phyloP scores from a whole-genome alignment of 2,113 vertebrate genomes.

The Leptosomus discolor region DNA sequence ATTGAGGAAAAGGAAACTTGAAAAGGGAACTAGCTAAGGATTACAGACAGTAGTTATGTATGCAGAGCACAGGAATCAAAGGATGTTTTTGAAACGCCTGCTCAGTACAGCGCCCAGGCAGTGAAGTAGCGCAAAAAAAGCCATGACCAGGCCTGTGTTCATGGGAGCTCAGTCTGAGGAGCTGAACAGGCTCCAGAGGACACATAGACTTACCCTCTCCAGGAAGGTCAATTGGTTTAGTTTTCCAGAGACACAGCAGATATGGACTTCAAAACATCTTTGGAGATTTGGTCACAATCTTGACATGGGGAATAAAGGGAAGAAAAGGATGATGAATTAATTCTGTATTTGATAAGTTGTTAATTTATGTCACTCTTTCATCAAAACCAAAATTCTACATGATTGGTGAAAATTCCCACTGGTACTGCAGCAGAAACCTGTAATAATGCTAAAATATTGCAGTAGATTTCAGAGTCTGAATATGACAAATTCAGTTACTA shows the following conservation, averaged over 20 bases:
- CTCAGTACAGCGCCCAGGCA: neutral
- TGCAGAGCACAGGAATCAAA: neutral
- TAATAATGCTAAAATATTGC: neutral
- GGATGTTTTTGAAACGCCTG: neutral
- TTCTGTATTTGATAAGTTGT: neutral
- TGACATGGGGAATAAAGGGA: neutral
- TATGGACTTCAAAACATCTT: neutral
- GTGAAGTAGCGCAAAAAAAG: rapidly evolving
- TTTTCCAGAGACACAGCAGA: neutral
- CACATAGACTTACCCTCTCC: rapidly evolving
- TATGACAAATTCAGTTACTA: neutral
- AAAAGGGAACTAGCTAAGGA: neutral
- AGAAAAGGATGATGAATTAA: neutral
- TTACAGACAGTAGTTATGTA: neutral
- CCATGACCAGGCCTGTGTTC: neutral
- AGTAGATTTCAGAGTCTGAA: neutral
- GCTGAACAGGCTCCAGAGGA: neutral
- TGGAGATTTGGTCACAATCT: neutral
- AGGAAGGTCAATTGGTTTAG: neutral
- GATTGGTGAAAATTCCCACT: neutral
- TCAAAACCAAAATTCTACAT: neutral
- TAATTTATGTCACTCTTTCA: neutral
- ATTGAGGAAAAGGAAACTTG: neutral
- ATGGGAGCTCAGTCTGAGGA: neutral
- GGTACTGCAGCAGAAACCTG: neutral